Base-by-base conservation (phyloP, 53 echinoderm and acorn worm species). In the Pentamera pediparva region DNA sequence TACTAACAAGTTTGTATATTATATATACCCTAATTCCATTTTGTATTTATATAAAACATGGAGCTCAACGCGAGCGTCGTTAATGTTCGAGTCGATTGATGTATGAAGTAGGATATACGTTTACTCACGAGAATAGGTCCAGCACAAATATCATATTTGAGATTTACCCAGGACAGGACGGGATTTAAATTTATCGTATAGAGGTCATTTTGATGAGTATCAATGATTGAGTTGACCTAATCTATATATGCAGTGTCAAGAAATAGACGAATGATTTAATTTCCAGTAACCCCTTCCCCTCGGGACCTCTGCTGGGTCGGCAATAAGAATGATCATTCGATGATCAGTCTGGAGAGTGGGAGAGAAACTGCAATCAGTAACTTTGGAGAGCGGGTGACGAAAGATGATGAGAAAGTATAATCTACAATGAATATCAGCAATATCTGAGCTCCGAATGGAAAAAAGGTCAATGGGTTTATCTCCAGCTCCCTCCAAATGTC, bases 401-500 rank as follows among this genome's bases (percentile, higher is more conserved):
- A 71, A 80, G 33, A 80, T 59, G 28, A 41, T 38, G 47, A 80
- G 71, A 35, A 69, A 78, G 55, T 78, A 67, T 18, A 69, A 28
- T 49, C 79, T 45, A 27, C 79, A 78, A 48, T 49, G 33, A 70
- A 79, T 79, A 6, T 70, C 56, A 37, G 22, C 35, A 38, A 36
- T 60, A 6, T 61, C 45, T 22, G 77, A 76, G 18, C 45, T 39
- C 62, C 77, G 62, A 28, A 45, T 76, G 41, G 39, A 76, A 38
- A 39, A 30, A 13, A 24, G 32, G 59, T 35, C 31, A 26, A 35
- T 27, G 59, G 58, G 76, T 28, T 76, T 76, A n/a, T n/a, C n/a
- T n/a, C n/a, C 34, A 40, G 61, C 30, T 77, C 50, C 48, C 77
- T 77, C 77, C 77, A 77, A 45, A 77, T 62, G 49, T 77, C 77